phyloP scores from a whole-genome alignment of 2,797 vertebrate species.

The Sarcoramphus papa region DNA sequence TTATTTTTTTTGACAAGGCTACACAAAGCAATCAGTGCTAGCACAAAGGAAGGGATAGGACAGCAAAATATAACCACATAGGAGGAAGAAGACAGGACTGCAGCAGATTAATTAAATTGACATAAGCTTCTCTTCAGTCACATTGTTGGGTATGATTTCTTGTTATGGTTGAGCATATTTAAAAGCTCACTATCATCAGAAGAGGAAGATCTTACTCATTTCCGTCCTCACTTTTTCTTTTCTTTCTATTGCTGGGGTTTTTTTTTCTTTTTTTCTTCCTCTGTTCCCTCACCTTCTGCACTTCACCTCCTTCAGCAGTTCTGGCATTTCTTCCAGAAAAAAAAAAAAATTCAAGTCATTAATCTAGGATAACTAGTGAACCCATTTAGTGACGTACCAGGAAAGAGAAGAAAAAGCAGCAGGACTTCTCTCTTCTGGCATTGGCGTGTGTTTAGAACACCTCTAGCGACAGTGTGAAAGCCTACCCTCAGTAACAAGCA shows the following conservation, averaged over 20 bases:
- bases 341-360: neutral
- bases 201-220: neutral
- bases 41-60: neutral
- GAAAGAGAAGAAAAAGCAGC: neutral
- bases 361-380: neutral
- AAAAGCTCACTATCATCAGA: neutral
- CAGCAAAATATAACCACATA: neutral
- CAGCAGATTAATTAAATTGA: neutral
- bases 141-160: too few species aligned
- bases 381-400: neutral
- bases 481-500: neutral
- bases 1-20: neutral
- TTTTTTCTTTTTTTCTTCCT: neutral
- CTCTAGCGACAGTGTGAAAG: neutral
- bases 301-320: neutral
- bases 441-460: neutral
- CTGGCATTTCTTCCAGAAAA: neutral
- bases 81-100: neutral
- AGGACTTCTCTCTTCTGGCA: neutral
- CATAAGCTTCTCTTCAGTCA: neutral
- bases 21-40: neutral
- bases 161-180: neutral
- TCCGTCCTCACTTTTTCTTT: neutral
- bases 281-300: neutral
- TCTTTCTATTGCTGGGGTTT: neutral